Evolutionary conservation across 2,888 invertebrate species (phyloP).

Genomic region (Lingula anatina): DNA sequence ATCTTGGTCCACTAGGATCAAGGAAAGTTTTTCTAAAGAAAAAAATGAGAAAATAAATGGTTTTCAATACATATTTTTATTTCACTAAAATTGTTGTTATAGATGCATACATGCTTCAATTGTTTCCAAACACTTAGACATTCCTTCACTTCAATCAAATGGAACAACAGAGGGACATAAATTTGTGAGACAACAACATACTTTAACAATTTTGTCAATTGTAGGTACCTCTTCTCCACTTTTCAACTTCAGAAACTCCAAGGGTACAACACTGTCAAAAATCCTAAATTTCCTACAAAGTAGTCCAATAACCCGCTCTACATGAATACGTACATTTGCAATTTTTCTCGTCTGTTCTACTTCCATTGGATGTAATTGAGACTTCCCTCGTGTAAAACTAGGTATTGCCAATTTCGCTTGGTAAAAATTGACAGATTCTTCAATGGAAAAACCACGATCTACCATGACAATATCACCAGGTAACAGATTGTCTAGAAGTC

Average conservation of each 20-base stretch:
- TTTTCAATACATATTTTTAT: no score
- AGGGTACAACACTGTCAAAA: slow-evolving; percentile 1
- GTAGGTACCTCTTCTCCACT: slow-evolving; percentile 5
- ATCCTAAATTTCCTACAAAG: slow-evolving; percentile 5
- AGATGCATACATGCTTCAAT: no score
- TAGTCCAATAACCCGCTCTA: slow-evolving; percentile 14
- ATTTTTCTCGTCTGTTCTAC: slow-evolving; percentile 12
- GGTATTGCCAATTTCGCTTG: slow-evolving; percentile 12
- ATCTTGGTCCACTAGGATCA: no score
- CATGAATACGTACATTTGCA: slow-evolving; percentile 13
- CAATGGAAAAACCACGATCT: slow-evolving; percentile 19
- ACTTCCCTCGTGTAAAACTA: slow-evolving; percentile 11
- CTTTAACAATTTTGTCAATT: slow-evolving; percentile 13
- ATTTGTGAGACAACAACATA: slow-evolving; percentile 12
- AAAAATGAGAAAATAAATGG: no score
- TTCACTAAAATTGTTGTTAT: no score
- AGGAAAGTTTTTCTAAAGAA: no score
- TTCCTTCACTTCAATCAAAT: slow-evolving; percentile 7
- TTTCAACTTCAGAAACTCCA: no score
- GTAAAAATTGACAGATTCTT: slow-evolving; percentile 6
- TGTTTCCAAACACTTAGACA: no score
- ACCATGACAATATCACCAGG: slow-evolving; percentile 16
- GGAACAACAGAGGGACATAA: slow-evolving; percentile 9
- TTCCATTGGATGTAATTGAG: slow-evolving; percentile 10
- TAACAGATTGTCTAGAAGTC: slow-evolving; percentile 11